Base-by-base conservation (phyloP, 1,140 invertebrate genomes). In the Drosophila ohnishii region DNA sequence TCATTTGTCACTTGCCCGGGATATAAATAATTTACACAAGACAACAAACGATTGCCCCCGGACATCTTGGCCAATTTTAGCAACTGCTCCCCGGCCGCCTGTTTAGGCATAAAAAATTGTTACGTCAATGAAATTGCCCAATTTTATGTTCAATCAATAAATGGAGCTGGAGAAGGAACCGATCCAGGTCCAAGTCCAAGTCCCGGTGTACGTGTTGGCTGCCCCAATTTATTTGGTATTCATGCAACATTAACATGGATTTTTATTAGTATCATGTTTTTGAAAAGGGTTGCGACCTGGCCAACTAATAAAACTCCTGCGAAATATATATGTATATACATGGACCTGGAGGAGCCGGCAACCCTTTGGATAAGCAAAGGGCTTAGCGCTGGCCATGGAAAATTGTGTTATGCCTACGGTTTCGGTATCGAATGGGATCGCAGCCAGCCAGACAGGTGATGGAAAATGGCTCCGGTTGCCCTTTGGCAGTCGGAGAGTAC, bases 181-280 rank as follows among this genome's bases (percentile, higher is more conserved):
- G n/a, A 10, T 14, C 32, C 32, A 7, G 19, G 19, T 19, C 19
- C 19, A 19, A 14, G 50, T 22, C 37, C 32, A 14, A 10, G 14
- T 28, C 25, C 28, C n/a, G 10, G 5, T 9, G 48, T 50, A 87
- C 84, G 84, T 88, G 84, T 88, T 84, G 73, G 84, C 80, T 80
- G 84, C 62, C 84, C 75, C 84, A 88, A 88, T 88, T 88, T 88
- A 88, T 88, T 88, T 88, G 80, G 79, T 88, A 88, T 88, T 88
- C 84, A 88, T 88, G 84, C 84, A 88, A 88, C 84, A 88, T 88
- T 88, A 88, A 88, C 84, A 88, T 88, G 84, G 84, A 88, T 88
- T 88, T 87, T 88, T 88, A 88, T 88, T 88, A 88, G 84, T 84
- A 84, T 88, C 84, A 88, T 88, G 69, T 88, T 88, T 88, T 88